phyloP scores from a whole-genome alignment of 2,888 invertebrate species.

The Drosophila austrosaltans region DNA sequence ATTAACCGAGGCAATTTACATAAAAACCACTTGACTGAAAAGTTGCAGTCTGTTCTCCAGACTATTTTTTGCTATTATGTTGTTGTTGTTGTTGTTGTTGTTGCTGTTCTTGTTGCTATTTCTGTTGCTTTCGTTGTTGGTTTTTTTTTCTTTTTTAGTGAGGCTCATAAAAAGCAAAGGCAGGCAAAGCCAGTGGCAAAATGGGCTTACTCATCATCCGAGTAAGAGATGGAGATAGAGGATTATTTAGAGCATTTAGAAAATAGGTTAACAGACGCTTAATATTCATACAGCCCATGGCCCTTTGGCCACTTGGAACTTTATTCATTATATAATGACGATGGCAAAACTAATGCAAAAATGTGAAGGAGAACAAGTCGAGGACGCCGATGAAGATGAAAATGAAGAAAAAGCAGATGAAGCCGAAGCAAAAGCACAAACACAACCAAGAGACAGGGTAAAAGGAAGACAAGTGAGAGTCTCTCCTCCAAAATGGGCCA shows the following conservation, averaged over 20 bases:
- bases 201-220: conserved; percentile 48
- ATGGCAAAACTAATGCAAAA: conserved; percentile 60
- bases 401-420: conserved; percentile 15
- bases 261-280: conserved; percentile 75
- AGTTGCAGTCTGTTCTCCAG: conserved; percentile 42
- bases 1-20: conserved; percentile 52
- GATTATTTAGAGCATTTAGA: conserved; percentile 63
- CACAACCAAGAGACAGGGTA: background rate
- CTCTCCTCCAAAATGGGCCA: conserved; percentile 4
- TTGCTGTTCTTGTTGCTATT: background rate
- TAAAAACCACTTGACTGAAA: conserved; percentile 46
- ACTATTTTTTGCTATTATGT: conserved; percentile 8
- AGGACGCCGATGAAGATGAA: background rate
- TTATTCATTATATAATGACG: conserved; percentile 73
- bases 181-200: conserved; percentile 21
- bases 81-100: background rate
- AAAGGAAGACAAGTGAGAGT: background rate
- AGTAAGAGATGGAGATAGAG: conserved; percentile 29
- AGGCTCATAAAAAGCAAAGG: conserved; percentile 27
- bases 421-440: background rate
- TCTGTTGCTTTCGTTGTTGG: background rate
- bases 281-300: conserved; percentile 64
- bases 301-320: conserved; percentile 57
- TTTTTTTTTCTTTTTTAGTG: background rate
- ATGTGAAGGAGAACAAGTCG: conserved; percentile 13